These are phyloP conservation scores for Mystacornis crossleyi DNA, from an alignment of 2,113 vertebrate genomes.

Conservation along the genomic window DNA sequence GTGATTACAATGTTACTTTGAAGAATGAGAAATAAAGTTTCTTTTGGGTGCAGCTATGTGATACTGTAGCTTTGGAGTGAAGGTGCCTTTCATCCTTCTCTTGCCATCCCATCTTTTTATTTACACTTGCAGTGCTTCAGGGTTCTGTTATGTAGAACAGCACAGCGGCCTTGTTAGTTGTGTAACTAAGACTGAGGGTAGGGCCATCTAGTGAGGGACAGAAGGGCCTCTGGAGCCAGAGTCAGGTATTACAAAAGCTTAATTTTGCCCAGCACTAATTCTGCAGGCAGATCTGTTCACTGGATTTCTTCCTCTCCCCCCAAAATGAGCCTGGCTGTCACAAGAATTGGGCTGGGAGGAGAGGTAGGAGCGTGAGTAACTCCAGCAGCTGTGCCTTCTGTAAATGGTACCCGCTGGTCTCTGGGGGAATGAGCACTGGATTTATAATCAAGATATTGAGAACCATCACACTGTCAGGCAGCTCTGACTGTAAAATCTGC, in stretches of 20 bases:
- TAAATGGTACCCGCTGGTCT: background rate
- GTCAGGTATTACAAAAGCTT: background rate
- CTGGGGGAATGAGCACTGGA: background rate
- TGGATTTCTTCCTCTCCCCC: background rate
- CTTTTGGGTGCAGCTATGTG: background rate
- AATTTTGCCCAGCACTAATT: background rate
- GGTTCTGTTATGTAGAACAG: background rate
- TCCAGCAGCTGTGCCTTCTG: background rate
- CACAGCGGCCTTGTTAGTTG: background rate
- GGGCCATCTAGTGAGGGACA: background rate
- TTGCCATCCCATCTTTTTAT: background rate
- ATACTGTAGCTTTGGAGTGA: background rate
- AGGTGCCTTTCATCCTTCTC: background rate
- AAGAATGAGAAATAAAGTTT: background rate
- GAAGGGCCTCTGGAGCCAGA: background rate
- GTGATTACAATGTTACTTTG: rapidly evolving
- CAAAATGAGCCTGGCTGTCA: background rate
- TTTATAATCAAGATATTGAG: background rate
- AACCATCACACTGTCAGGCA: background rate
- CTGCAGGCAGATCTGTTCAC: background rate
- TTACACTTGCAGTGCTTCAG: background rate
- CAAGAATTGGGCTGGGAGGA: background rate
- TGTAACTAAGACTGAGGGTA: background rate
- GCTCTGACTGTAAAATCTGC: background rate
- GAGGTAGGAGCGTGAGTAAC: background rate